phyloP scores from a whole-genome alignment of 2,113 vertebrate species.

The Pleuronectes platessa region DNA sequence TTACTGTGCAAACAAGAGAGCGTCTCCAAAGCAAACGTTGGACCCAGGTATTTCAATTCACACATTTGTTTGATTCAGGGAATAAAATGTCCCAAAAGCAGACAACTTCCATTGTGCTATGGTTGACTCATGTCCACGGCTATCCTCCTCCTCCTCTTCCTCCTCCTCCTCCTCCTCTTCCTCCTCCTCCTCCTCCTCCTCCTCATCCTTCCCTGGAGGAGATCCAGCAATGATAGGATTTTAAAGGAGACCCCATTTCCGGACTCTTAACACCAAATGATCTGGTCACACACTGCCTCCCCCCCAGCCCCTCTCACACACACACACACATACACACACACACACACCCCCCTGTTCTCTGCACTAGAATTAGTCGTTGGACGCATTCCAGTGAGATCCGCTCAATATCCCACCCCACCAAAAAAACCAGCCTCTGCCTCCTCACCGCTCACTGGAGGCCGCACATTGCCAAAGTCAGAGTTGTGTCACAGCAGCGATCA shows the following conservation, averaged over 20 bases:
- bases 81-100: constrained; percentile 22
- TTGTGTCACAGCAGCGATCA: constrained; percentile 75
- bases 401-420: constrained; percentile 69
- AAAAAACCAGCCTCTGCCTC: constrained; percentile 65
- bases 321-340: not conserved
- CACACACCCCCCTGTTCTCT: constrained; percentile 32
- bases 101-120: constrained; percentile 21
- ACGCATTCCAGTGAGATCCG: constrained; percentile 66
- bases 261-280: constrained; percentile 50
- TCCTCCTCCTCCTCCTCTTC: not conserved
- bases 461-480: constrained; percentile 64
- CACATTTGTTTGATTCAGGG: constrained; percentile 3
- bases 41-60: not conserved
- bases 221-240: constrained; percentile 43
- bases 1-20: not conserved
- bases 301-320: not conserved
- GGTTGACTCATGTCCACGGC: constrained; percentile 22
- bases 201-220: constrained; percentile 4
- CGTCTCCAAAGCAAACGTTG: constrained; percentile 5
- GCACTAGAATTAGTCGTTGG: constrained; percentile 66
- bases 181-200: not conserved
- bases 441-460: constrained; percentile 62
- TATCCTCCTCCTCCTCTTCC: not conserved
- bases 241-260: constrained; percentile 48
- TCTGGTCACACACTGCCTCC: constrained; percentile 24